Evolutionary conservation across 2,797 vertebrate genomes (phyloP), one percentile per base, ranked within the genome.

Genomic region (Apogon hyalosoma): DNA sequence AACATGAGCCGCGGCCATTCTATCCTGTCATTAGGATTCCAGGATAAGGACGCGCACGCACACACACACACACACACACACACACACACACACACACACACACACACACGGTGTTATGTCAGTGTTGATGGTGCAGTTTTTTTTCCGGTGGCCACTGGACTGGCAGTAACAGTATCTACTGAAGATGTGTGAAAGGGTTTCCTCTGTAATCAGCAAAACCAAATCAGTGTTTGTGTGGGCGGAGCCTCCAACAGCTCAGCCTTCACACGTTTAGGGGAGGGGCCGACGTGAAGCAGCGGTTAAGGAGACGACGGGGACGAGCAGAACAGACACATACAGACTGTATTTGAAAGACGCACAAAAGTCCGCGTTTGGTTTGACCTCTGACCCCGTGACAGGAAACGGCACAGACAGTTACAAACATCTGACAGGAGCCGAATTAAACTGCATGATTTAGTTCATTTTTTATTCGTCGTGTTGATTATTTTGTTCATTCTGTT

Each of bases 21-120:
- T 89, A 92, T 94, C 92, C 92, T 83, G 77, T 92, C 92, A 92
- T 94, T 93, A 92, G 87, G 83, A 91, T 90, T 87, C 85, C 66
- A 74, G 90, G 82, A 89, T 87, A 83, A 86, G 83, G 69, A 14
- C 24, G 54, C 50, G 16, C 41, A 39, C 62, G 15, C 47, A 15
- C 41, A 10, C 51, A 40, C 58, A 47, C 14, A 6, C 42, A 18
- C 24, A 64, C 50, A 28, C 51, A 39, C 62, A 28, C 47, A 15
- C 41, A 10, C 51, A 40, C 58, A 47, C 14, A 6, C 42, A 18
- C 24, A 64, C 49, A 24, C 50, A 38, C 62, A 24, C 47, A n/a
- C 40, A 9, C 50, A 39, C 58, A 46, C 14, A 6, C 42, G 18
- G 15, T 41, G 56, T 69, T 53, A 71, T 51, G 21, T 77, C 77